A percentile compares a stretch with the other conserved stretches of the same genome.
Conservation (phyloP, 2,888 invertebrate species). For the Caenorhabditis doughertyi region DNA sequence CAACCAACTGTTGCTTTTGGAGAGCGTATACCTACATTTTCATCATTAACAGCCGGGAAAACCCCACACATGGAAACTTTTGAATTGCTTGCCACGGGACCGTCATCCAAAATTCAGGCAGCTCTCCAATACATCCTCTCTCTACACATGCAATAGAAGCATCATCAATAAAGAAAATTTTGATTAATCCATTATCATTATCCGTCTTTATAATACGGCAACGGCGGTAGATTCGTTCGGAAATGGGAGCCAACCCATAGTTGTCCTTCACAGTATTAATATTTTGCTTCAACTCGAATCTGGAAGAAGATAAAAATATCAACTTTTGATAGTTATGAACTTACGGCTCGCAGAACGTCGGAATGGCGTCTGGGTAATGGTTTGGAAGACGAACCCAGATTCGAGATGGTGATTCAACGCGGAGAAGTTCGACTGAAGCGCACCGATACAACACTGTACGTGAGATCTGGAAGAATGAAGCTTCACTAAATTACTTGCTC, state of each 20-base stretch:
- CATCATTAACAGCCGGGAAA: conserved; percentile 19
- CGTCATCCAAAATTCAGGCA: conserved; percentile 52
- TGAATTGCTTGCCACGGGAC: conserved; percentile 71
- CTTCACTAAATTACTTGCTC: background rate
- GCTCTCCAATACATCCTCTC: conserved; percentile 45
- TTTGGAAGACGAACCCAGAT: conserved; percentile 71
- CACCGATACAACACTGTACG: conserved; percentile 54
- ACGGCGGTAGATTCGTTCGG: conserved; percentile 57
- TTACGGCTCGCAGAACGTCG: conserved; percentile 67
- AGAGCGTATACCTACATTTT: background rate
- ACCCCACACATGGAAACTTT: conserved; percentile 58
- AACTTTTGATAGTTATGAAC: too few species aligned
- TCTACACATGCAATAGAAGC: conserved; percentile 51
- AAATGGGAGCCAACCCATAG: conserved; percentile 66
- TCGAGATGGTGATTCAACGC: conserved; percentile 65
- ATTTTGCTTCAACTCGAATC: conserved; percentile 56
- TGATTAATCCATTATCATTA: background rate
- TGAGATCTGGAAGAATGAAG: conserved; percentile 57
- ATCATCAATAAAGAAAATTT: conserved; percentile 70
- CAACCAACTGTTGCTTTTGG: too few species aligned
- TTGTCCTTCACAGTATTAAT: conserved; percentile 17
- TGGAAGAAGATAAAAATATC: conserved; percentile 5
- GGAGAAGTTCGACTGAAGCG: conserved; percentile 56
- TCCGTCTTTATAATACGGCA: conserved; percentile 50
- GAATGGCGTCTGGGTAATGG: conserved; percentile 63